phyloP scores from a whole-genome alignment of 2,888 invertebrate species.

The Drosophila borborema region DNA sequence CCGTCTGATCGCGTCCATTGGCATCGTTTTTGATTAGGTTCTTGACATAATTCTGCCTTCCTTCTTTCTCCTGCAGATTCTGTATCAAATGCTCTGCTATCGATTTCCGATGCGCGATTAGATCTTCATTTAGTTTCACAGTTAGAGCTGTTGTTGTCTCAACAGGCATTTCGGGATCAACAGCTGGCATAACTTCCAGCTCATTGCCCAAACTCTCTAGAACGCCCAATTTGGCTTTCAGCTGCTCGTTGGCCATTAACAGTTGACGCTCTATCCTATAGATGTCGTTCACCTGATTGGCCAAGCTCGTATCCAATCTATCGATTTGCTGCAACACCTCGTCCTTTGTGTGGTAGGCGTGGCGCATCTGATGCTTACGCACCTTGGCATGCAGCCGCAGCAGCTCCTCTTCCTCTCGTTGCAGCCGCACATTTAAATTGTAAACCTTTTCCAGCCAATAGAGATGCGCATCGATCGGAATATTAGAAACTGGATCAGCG shows the following conservation, averaged over 20 bases:
- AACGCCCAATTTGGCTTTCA: constrained; percentile 86
- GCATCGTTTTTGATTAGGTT: constrained; percentile 60
- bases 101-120: constrained; percentile 7
- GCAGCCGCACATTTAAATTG: constrained; percentile 90
- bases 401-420: constrained; percentile 90
- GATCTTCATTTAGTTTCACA: background rate
- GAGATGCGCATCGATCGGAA: constrained; percentile 86
- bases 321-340: constrained; percentile 80
- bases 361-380: constrained; percentile 86
- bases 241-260: constrained; percentile 86
- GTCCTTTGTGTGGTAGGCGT: constrained; percentile 76
- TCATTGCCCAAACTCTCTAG: constrained; percentile 87
- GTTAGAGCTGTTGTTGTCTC: background rate
- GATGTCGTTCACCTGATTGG: constrained; percentile 86
- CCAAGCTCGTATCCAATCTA: constrained; percentile 86
- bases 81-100: constrained; percentile 1
- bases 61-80: background rate
- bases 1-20: constrained; percentile 53
- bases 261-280: constrained; percentile 86
- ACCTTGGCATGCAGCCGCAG: constrained; percentile 89
- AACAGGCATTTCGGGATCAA: constrained; percentile 1
- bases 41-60: background rate
- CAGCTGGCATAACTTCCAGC: constrained; percentile 69
- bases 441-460: constrained; percentile 90
- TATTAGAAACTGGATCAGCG: background rate